Evolutionary conservation across 2,113 vertebrate genomes (phyloP).

Genomic region (Desmodus rotundus): DNA sequence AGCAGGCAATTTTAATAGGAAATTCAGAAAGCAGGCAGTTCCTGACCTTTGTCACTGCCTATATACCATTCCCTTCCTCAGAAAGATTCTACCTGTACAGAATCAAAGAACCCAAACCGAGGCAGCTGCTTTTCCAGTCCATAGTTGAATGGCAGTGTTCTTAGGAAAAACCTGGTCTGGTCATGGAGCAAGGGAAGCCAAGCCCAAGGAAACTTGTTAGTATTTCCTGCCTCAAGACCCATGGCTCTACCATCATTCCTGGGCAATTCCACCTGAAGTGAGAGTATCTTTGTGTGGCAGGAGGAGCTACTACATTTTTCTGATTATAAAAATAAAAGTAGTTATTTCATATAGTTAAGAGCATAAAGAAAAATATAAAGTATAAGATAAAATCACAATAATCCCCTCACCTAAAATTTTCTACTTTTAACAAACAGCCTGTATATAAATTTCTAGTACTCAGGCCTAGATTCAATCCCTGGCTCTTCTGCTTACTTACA

Average conservation of each 20-base stretch:
- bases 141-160: background rate
- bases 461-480: background rate
- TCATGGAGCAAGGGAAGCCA: background rate
- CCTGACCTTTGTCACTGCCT: background rate
- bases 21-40: slow-evolving; percentile 14
- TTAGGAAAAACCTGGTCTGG: background rate
- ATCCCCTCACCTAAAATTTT: background rate
- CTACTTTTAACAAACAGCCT: background rate
- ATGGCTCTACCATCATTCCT: background rate
- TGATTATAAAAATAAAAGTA: background rate
- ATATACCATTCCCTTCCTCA: background rate
- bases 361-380: background rate
- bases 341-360: background rate
- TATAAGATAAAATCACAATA: slow-evolving; percentile 6
- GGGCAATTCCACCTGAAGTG: background rate
- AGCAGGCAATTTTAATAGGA: background rate
- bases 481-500: background rate
- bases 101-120: background rate
- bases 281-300: background rate
- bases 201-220: background rate
- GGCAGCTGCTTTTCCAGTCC: background rate
- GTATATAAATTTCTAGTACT: background rate
- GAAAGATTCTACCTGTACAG: background rate
- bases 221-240: background rate
- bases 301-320: background rate